These are phyloP conservation scores for Euphonia xanthogaster DNA, from an alignment of 2,797 vertebrate species.

Conservation along the genomic window DNA sequence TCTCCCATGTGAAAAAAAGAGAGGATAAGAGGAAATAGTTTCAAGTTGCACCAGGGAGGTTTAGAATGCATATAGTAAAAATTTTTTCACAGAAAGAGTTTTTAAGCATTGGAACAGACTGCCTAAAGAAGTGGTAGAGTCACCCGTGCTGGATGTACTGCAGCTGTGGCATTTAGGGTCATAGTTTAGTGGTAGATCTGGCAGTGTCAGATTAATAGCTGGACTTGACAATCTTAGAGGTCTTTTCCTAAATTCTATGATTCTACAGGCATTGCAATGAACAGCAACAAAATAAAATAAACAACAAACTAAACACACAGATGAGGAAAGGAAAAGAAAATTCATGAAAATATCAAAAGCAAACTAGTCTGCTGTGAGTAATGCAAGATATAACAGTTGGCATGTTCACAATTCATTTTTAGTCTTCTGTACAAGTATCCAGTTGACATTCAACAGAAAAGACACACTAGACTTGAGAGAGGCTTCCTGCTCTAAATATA, in stretches of 20 bases:
- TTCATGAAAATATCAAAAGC: not conserved
- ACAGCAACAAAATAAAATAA: not conserved
- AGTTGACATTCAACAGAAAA: not conserved
- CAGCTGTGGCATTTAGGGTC: not conserved
- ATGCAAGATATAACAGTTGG: not conserved
- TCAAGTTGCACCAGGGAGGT: not conserved
- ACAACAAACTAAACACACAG: not conserved
- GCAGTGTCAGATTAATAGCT: not conserved
- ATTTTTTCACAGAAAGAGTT: fast-evolving
- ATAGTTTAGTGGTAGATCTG: not conserved
- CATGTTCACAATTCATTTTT: not conserved
- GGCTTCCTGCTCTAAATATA: not conserved
- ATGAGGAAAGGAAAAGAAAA: not conserved
- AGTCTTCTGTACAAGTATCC: not conserved
- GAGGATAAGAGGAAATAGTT: not conserved
- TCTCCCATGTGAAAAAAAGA: not conserved
- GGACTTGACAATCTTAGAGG: not conserved
- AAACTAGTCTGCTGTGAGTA: not conserved
- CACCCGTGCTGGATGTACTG: not conserved
- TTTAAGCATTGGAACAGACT: not conserved
- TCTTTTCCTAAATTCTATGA: not conserved
- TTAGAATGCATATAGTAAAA: not conserved
- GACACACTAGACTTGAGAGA: not conserved
- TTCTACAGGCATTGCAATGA: not conserved
- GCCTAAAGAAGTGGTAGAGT: not conserved